Evolutionary conservation across 1,140 invertebrate species (phyloP), one percentile per base, ranked within the genome.

Genomic region (Battus philenor): DNA sequence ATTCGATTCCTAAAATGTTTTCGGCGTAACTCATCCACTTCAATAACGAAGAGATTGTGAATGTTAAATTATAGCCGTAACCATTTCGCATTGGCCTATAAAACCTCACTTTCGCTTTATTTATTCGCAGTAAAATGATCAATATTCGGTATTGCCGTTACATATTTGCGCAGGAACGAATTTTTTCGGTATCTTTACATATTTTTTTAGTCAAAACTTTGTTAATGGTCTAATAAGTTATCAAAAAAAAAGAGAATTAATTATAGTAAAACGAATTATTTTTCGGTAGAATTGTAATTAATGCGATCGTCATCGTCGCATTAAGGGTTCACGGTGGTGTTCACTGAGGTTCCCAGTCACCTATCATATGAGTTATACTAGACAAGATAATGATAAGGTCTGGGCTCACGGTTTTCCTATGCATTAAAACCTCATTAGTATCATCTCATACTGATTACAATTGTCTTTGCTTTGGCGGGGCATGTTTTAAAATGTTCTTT

Each of bases 31-130:
- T 79, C 68, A 70, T 68, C 62, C 66, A 74, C 70, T 75, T 58
- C 62, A 69, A 79, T 79, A 76, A 63, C 60, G 60, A 52, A 64
- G 68, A 72, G 64, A 74, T 73, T 69, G 59, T 59, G 58, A 65
- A 66, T 57, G 62, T 45, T 68, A 76, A 79, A 67, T 74, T 74
- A 79, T 74, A 50, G 65, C 68, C 44, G 54, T 70, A 79, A 74
- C 75, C 76, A 79, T 70, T 79, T 79, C 65, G 57, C 68, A 79
- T 76, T 67, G 66, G 46, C 69, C 72, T 62, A 79, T 79, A 79
- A 79, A 79, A 74, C 70, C 68, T 68, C 65, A 72, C 70, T 74
- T 74, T 69, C 58, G 57, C 63, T 74, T 72, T 74, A 79, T 79
- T 79, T 79, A 79, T 79, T 68, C 46, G 60, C 64, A 69, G 64